These are phyloP conservation scores for Gymnothorax reevesii DNA, from an alignment of 2,797 vertebrate species.

Conservation along the genomic window DNA sequence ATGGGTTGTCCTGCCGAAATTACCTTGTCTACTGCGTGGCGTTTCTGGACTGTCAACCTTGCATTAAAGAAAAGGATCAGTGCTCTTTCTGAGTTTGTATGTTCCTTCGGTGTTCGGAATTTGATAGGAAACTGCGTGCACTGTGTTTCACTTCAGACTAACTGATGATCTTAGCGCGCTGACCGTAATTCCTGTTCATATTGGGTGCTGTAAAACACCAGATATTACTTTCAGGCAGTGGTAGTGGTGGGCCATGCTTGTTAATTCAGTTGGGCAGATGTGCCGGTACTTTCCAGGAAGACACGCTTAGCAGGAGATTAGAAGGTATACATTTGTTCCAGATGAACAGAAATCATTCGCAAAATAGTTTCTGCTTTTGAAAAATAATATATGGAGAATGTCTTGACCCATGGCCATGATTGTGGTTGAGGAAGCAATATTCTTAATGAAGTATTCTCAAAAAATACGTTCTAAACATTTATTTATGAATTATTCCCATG, in stretches of 20 bases:
- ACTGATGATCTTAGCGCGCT: not conserved
- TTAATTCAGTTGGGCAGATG: not conserved
- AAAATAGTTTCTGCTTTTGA: conserved; percentile 29
- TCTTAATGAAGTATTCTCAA: not conserved
- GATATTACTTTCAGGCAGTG: not conserved
- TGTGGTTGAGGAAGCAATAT: not conserved
- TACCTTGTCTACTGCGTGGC: too few species aligned
- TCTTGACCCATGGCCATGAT: conserved; percentile 27
- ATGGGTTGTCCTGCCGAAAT: too few species aligned
- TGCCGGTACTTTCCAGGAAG: not conserved
- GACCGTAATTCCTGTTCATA: not conserved
- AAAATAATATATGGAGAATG: conserved; percentile 34
- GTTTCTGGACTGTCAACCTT: too few species aligned
- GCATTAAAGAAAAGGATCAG: too few species aligned
- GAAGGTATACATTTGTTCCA: conserved; percentile 34
- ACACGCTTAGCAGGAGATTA: conserved; percentile 6
- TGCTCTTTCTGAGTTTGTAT: too few species aligned
- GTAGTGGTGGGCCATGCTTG: not conserved
- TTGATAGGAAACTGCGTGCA: too few species aligned
- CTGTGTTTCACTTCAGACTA: not conserved
- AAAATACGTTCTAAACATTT: not conserved
- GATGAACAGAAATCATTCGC: conserved; percentile 58
- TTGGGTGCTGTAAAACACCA: not conserved
- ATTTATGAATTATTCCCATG: not conserved
- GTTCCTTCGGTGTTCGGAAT: too few species aligned